Conservation (phyloP, 2,797 vertebrate species). For the Acropternis orthonyx region DNA sequence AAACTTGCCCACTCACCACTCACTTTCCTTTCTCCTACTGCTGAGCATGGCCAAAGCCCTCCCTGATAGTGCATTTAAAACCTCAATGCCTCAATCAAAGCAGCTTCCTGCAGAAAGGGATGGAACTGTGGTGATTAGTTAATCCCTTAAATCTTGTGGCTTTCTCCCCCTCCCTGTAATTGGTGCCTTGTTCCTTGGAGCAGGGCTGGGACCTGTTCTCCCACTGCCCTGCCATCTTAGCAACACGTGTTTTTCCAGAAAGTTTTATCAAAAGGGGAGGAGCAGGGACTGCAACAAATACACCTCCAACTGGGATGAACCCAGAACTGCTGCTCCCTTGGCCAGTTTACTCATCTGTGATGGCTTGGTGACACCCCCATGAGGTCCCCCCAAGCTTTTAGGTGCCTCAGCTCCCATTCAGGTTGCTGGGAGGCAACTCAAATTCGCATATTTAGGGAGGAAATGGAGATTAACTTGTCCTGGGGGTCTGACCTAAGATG, state of each 20-base stretch:
- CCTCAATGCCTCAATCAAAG: constrained; percentile 55
- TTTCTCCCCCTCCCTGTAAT: background rate
- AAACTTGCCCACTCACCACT: background rate
- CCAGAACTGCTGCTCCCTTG: background rate
- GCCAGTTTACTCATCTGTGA: background rate
- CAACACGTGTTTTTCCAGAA: fast-evolving
- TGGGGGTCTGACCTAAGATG: background rate
- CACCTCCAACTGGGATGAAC: background rate
- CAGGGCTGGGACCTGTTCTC: background rate
- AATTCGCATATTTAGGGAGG: background rate
- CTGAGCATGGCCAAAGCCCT: background rate
- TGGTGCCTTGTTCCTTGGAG: background rate
- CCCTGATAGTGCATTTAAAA: background rate
- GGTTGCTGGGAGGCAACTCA: background rate
- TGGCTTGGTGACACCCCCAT: background rate
- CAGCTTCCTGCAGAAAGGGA: background rate
- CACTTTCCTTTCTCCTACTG: background rate
- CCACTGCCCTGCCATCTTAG: background rate
- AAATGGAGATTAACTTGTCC: background rate
- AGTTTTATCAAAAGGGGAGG: background rate
- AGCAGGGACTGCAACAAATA: background rate
- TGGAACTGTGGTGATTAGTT: background rate
- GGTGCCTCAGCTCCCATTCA: background rate
- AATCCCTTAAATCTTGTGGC: background rate
- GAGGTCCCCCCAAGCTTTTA: background rate